These are phyloP conservation scores for Coracopsis vasa DNA, from an alignment of 2,113 vertebrate species.

Conservation along the genomic window DNA sequence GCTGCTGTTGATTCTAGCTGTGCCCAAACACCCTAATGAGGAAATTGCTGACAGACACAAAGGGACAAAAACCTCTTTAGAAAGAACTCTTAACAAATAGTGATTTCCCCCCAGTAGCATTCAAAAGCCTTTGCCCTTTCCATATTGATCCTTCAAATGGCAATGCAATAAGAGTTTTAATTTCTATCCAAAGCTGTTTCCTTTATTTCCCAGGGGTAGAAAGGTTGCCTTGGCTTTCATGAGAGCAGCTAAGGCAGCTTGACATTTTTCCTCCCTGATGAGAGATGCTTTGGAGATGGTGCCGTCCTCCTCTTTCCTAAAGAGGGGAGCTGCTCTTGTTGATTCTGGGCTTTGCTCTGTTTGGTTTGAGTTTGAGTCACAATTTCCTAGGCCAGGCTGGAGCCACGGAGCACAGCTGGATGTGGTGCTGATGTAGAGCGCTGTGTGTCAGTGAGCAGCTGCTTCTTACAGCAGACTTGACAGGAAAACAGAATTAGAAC, in stretches of 20 bases:
- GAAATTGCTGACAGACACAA: background rate
- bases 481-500: background rate
- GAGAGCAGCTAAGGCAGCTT: background rate
- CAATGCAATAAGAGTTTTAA: background rate
- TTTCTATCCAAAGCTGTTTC: background rate
- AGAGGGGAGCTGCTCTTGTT: background rate
- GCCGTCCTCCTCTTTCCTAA: background rate
- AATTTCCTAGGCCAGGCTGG: background rate
- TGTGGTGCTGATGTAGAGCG: background rate
- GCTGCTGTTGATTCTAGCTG: background rate
- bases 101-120: background rate
- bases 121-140: slow-evolving; percentile 24
- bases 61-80: background rate
- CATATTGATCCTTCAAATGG: slow-evolving; percentile 20
- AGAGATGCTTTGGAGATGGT: background rate
- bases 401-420: background rate
- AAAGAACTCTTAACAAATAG: background rate
- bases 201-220: background rate
- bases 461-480: background rate
- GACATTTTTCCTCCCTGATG: background rate
- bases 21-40: background rate
- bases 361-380: background rate
- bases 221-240: background rate
- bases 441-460: background rate
- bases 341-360: background rate